Evolutionary conservation across 2,888 invertebrate genomes (phyloP).

Genomic region (Drosophila eohydei): DNA sequence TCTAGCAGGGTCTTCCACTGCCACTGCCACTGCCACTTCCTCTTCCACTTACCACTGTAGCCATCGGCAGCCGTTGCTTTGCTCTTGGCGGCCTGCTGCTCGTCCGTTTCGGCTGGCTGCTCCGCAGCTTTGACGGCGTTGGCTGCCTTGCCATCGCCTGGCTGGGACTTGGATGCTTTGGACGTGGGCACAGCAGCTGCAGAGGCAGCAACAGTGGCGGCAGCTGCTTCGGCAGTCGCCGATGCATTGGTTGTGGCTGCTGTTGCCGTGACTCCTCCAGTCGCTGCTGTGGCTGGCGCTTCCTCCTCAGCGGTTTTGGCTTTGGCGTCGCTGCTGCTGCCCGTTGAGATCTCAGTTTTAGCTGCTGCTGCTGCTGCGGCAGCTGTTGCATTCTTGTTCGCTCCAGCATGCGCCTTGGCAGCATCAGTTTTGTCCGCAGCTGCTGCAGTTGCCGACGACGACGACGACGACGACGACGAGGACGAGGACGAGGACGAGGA

Average conservation of each 20-base stretch:
- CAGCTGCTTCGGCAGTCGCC: slow-evolving; percentile 60
- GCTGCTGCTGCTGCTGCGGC: slow-evolving; percentile 20
- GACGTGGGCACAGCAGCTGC: slow-evolving; percentile 47
- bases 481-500: slow-evolving; percentile 1
- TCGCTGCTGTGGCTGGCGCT: slow-evolving; percentile 43
- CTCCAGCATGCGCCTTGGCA: slow-evolving; percentile 9
- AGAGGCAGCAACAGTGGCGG: slow-evolving; percentile 66
- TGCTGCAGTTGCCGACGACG: slow-evolving; percentile 53
- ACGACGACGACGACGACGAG: slow-evolving; percentile 6
- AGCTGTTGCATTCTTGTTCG: slow-evolving; percentile 26
- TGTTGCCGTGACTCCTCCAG: slow-evolving; percentile 38
- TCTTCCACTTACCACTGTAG: slow-evolving; percentile 41
- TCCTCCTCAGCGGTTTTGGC: slow-evolving; percentile 49
- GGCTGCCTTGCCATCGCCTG: slow-evolving; percentile 16
- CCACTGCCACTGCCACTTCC: no score
- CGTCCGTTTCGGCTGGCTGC: slow-evolving; percentile 9
- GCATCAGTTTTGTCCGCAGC: slow-evolving; percentile 28
- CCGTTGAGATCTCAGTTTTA: slow-evolving; percentile 61
- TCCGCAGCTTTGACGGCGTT: slow-evolving; percentile 1
- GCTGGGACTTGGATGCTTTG: slow-evolving; percentile 34
- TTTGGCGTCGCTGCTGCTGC: slow-evolving; percentile 53
- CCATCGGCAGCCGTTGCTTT: slow-evolving; percentile 34
- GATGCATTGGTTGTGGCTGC: slow-evolving; percentile 13
- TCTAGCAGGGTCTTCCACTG: no score
- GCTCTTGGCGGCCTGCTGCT: slow-evolving; percentile 39